Evolutionary conservation across 2,888 invertebrate genomes (phyloP).

Genomic region (Chymomyza procnemis): DNA sequence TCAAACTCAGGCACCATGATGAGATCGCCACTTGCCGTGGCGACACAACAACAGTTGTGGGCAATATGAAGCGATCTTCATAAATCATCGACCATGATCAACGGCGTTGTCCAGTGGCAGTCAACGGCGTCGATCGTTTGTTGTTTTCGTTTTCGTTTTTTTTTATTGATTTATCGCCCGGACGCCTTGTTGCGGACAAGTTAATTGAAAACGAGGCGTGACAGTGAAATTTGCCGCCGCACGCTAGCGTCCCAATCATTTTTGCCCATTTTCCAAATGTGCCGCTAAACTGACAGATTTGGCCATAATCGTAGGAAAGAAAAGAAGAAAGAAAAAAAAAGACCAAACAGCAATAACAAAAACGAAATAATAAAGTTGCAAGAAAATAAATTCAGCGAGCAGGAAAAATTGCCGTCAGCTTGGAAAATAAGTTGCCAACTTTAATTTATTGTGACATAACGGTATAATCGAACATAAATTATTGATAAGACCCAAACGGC

Average conservation of each 20-base stretch:
- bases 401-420: slow-evolving; percentile 15
- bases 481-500: slow-evolving; percentile 73
- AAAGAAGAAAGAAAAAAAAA: no score
- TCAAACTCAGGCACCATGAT: not conserved
- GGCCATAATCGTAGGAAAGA: slow-evolving; percentile 73
- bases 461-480: slow-evolving; percentile 77
- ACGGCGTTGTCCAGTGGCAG: slow-evolving; percentile 8
- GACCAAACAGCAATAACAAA: slow-evolving; percentile 37
- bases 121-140: slow-evolving; percentile 8
- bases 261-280: slow-evolving; percentile 65
- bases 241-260: slow-evolving; percentile 40
- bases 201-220: slow-evolving; percentile 70
- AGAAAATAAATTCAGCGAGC: not conserved
- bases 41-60: not conserved
- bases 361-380: slow-evolving; percentile 18
- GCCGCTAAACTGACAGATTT: slow-evolving; percentile 73
- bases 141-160: slow-evolving; percentile 15
- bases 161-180: slow-evolving; percentile 59
- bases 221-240: slow-evolving; percentile 72
- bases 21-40: not conserved
- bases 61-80: slow-evolving; percentile 67
- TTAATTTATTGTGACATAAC: slow-evolving; percentile 77
- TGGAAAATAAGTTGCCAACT: slow-evolving; percentile 75
- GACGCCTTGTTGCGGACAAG: slow-evolving; percentile 63
- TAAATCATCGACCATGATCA: slow-evolving; percentile 51